Evolutionary conservation across 2,797 vertebrate genomes (phyloP).

Genomic region (Morelia viridis): DNA sequence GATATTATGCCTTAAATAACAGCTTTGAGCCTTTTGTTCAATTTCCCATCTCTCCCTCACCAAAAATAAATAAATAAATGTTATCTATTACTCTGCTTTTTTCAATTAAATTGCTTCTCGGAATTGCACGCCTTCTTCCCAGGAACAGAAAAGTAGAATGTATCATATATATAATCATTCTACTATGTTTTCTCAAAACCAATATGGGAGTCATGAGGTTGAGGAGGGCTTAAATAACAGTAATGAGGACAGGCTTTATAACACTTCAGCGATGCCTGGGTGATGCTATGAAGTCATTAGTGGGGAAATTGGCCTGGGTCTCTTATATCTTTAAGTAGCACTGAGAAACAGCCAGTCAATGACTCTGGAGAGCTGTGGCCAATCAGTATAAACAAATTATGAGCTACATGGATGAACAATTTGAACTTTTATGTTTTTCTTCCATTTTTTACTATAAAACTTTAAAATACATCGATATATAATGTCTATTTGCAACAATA

Average conservation of each 20-base stretch:
- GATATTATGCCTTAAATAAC: not conserved
- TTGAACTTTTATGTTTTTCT: too few species aligned
- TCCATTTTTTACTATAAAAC: not conserved
- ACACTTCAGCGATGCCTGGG: too few species aligned
- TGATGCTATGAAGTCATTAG: not conserved
- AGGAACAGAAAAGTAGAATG: not conserved
- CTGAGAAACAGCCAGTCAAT: not conserved
- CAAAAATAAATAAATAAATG: not conserved
- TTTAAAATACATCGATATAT: too few species aligned
- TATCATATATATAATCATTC: too few species aligned
- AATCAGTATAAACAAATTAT: not conserved
- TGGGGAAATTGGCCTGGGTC: too few species aligned
- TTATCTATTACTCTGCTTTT: not conserved
- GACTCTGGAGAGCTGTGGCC: not conserved
- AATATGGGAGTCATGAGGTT: too few species aligned
- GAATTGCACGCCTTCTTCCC: too few species aligned
- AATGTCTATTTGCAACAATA: not conserved
- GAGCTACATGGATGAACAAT: not conserved
- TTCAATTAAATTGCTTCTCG: too few species aligned
- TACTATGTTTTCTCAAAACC: too few species aligned
- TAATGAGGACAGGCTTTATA: too few species aligned
- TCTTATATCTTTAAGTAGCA: not conserved
- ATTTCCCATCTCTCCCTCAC: not conserved
- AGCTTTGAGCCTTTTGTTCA: not conserved
- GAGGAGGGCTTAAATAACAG: too few species aligned